Evolutionary conservation across 2,888 invertebrate genomes (phyloP).

Genomic region (Arenicola marina): DNA sequence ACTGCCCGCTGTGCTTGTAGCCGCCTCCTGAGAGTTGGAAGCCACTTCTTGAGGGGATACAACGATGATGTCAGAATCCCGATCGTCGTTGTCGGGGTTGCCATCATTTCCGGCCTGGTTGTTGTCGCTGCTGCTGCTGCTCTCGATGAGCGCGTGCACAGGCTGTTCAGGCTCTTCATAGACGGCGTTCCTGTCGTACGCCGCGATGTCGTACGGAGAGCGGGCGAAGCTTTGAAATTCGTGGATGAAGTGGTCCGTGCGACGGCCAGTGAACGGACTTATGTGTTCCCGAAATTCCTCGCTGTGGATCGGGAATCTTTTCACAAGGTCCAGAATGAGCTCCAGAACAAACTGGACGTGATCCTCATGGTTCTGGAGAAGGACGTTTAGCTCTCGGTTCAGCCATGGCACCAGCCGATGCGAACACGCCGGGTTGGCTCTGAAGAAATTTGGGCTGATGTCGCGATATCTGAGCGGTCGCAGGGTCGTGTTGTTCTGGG

Average conservation of each 20-base stretch:
- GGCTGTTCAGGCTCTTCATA: slow-evolving; percentile 42
- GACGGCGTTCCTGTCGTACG: slow-evolving; percentile 63
- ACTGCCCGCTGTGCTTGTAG: not conserved
- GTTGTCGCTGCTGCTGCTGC: not conserved
- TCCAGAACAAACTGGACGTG: slow-evolving; percentile 67
- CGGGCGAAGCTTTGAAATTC: slow-evolving; percentile 85
- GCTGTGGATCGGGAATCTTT: slow-evolving; percentile 62
- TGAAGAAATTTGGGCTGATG: slow-evolving; percentile 53
- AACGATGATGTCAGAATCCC: slow-evolving; percentile 9
- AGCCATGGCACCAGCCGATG: slow-evolving; percentile 87
- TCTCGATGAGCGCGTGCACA: slow-evolving; percentile 1
- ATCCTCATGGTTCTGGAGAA: slow-evolving; percentile 64
- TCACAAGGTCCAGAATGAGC: slow-evolving; percentile 71
- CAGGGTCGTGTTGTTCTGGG: slow-evolving; percentile 67
- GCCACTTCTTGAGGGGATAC: slow-evolving; percentile 1
- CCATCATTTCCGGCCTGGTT: not conserved
- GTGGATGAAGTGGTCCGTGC: slow-evolving; percentile 86
- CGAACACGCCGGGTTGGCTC: slow-evolving; percentile 74
- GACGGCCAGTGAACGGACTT: slow-evolving; percentile 71
- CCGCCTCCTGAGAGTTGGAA: not conserved
- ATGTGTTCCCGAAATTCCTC: slow-evolving; percentile 74
- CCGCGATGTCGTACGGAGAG: slow-evolving; percentile 83
- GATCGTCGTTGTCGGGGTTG: too few relatives aligned
- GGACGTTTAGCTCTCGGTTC: slow-evolving; percentile 80
- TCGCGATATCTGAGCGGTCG: slow-evolving; percentile 35